A percentile compares a stretch with the other conserved stretches of the same genome.
phyloP scores from a whole-genome alignment of 2,797 vertebrate species.

The Micromesistius poutassou region DNA sequence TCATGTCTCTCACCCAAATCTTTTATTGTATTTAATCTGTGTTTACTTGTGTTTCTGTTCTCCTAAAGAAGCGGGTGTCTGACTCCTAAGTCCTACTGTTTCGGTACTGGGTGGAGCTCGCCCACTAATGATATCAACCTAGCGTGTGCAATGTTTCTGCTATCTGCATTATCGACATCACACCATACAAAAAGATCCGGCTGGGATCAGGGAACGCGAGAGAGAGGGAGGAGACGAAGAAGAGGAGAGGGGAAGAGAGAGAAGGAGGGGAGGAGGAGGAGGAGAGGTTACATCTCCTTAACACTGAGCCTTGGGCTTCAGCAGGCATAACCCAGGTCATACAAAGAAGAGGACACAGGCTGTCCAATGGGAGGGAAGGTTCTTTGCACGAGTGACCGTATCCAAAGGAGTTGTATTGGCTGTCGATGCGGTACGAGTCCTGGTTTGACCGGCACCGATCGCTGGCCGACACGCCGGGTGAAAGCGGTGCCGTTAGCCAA shows the following conservation, averaged over 20 bases:
- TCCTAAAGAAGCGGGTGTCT: slow-evolving; percentile 59
- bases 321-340: slow-evolving; percentile 60
- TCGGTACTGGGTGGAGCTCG: slow-evolving; percentile 67
- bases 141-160: slow-evolving; percentile 68
- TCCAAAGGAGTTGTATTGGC: slow-evolving; percentile 46
- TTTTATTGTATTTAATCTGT: not conserved
- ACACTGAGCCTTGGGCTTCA: slow-evolving; percentile 57
- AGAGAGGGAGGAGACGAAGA: slow-evolving; percentile 19
- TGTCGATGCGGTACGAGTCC: slow-evolving; percentile 33
- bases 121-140: slow-evolving; percentile 67
- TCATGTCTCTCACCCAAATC: not conserved
- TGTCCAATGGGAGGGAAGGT: slow-evolving; percentile 58
- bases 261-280: slow-evolving; percentile 20
- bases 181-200: slow-evolving; percentile 53
- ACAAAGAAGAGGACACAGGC: slow-evolving; percentile 57
- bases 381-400: slow-evolving; percentile 59
- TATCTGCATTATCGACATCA: slow-evolving; percentile 66
- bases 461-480: too few species aligned
- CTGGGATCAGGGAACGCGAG: slow-evolving; percentile 45
- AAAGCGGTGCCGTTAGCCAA: not conserved
- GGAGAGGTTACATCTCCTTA: slow-evolving; percentile 55
- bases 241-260: slow-evolving; percentile 1
- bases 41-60: slow-evolving; percentile 22
- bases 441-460: not conserved
- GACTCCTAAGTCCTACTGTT: slow-evolving; percentile 53